Percentiles rank a stretch among this genome's conserved stretches.
phyloP scores from a whole-genome alignment of 1,140 invertebrate genomes.

The Pseudobourletiella spinata region DNA sequence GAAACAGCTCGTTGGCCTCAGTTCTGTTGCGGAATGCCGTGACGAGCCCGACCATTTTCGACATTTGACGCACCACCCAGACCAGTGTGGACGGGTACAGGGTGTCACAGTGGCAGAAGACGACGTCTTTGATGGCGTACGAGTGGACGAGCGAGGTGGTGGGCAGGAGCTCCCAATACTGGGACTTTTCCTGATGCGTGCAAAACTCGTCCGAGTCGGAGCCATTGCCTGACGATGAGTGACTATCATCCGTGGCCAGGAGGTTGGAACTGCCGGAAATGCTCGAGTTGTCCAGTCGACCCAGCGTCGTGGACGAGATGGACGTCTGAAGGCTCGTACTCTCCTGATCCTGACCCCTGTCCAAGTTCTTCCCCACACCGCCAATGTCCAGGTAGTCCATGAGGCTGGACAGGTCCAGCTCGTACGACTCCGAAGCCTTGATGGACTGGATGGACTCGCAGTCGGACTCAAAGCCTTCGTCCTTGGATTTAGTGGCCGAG shows the following conservation, averaged over 20 bases:
- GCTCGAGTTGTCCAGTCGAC: slow-evolving; percentile 26
- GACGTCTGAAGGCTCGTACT: too few relatives aligned
- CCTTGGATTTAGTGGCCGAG: slow-evolving; percentile 16
- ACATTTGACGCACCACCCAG: slow-evolving; percentile 32
- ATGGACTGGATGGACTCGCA: slow-evolving; percentile 31
- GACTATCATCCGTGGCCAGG: slow-evolving; percentile 26
- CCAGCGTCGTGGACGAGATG: too few relatives aligned
- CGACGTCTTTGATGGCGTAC: slow-evolving; percentile 34
- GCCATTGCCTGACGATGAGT: slow-evolving; percentile 34
- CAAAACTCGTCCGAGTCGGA: slow-evolving; percentile 35
- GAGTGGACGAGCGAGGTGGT: slow-evolving; percentile 31
- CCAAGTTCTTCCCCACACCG: too few relatives aligned
- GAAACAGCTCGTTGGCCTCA: slow-evolving; percentile 31
- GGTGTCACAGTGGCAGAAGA: slow-evolving; percentile 34
- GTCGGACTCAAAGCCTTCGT: slow-evolving; percentile 36
- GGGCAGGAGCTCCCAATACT: slow-evolving; percentile 32
- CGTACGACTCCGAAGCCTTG: slow-evolving; percentile 15
- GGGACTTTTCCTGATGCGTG: slow-evolving; percentile 15
- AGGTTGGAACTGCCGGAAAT: slow-evolving; percentile 30
- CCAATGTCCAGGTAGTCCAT: slow-evolving; percentile 32
- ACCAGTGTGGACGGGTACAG: slow-evolving; percentile 29
- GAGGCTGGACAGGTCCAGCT: slow-evolving; percentile 23
- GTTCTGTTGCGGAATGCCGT: slow-evolving; percentile 26
- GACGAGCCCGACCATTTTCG: slow-evolving; percentile 34
- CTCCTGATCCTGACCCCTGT: too few relatives aligned